A percentile compares a stretch with the other conserved stretches of the same genome.
phyloP scores from a whole-genome alignment of 2,113 vertebrate genomes.

The Pycnonotus jocosus region DNA sequence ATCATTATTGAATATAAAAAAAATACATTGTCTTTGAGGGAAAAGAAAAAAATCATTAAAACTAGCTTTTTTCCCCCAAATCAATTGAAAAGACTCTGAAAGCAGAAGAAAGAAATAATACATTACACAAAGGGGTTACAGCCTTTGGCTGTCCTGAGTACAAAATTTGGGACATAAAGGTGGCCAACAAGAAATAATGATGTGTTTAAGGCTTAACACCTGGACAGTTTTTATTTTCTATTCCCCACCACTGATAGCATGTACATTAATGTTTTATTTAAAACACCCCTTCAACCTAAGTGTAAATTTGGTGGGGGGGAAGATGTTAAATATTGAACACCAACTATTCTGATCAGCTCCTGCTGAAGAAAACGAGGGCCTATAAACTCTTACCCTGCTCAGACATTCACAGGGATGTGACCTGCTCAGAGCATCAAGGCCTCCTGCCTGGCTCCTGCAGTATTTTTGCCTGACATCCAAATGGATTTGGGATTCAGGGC shows the following conservation, averaged over 20 bases:
- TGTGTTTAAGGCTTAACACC: background rate
- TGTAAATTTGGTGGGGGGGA: background rate
- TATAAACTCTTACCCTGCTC: background rate
- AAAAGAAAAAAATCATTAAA: background rate
- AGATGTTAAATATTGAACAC: background rate
- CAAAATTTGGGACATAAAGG: background rate
- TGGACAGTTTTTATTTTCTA: background rate
- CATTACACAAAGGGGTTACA: slow-evolving; percentile 20
- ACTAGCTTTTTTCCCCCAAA: background rate
- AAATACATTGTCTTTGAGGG: background rate
- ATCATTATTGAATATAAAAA: background rate
- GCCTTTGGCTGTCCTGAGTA: background rate
- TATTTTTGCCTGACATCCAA: background rate
- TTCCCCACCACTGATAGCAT: background rate
- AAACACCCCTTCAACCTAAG: background rate
- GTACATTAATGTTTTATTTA: slow-evolving; percentile 11
- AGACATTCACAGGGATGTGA: background rate
- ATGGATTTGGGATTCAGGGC: background rate
- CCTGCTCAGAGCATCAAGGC: background rate
- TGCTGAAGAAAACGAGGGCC: background rate
- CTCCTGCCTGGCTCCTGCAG: background rate
- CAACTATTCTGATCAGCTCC: background rate
- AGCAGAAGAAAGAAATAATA: background rate
- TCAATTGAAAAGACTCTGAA: background rate
- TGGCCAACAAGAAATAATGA: background rate